Evolutionary conservation across 1,140 invertebrate genomes (phyloP), one percentile per base, ranked within the genome.

Genomic region (Caenorhabditis inopinata): DNA sequence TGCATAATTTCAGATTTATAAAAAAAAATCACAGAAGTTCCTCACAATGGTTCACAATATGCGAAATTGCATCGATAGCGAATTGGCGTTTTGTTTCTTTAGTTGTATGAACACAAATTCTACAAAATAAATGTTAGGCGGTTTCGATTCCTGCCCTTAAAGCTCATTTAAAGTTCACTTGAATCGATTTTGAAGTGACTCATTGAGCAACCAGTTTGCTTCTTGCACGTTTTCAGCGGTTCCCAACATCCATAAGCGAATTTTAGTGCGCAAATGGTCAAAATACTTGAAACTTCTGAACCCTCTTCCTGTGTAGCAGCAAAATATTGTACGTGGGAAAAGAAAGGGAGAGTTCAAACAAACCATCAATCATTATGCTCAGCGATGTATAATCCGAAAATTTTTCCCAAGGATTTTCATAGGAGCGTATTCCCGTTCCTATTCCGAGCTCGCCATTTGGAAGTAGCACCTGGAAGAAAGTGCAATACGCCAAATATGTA

Each of bases 221-320:
- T 68, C 58, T 68, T 38, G 58, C 16, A 38, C 32, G 38, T 42
- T 68, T 68, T 68, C 58, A 38, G 58, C 58, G 16, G 35, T 42
- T 68, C 32, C 58, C n/a, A 68, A 11, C 32, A 68, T 42, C 58
- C 58, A 68, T 2, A 68, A 21, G 16, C 58, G 58, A 21, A 68
- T 68, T 35, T 68, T 32, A 16, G 25, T n/a, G 3, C 58, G 58
- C 11, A 68, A 11, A 21, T 42, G 14, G 21, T 68, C 32, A 38
- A 68, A 68, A 21, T 68, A 68, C 23, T 68, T 42, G 32, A 32
- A 68, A 27, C 58, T 68, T 68, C 38, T 68, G 58, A 68, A 68
- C 11, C 58, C 58, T n/a, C 38, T 68, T 42, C 58, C 58, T 68
- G 58, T 11, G 14, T 42, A n/a, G n/a, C n/a, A n/a, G n/a, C n/a